Base-by-base conservation (phyloP, 2,888 invertebrate species). In the Drosophila picticornis region DNA sequence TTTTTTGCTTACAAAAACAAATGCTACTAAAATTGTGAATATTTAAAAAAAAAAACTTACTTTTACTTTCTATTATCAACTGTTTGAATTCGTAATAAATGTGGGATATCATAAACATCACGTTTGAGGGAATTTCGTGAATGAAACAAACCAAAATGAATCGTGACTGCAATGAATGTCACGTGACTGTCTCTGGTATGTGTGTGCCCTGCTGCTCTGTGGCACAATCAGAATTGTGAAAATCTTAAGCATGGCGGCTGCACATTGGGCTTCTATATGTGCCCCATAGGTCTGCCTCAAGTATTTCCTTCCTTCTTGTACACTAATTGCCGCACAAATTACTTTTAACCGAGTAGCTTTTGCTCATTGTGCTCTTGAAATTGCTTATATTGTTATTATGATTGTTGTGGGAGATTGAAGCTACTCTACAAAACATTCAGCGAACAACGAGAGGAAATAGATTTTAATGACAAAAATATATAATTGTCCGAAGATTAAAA, bases 301-400 rank as follows among this genome's bases (percentile, higher is more conserved):
- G 68, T 72, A 58, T 55, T 85, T 80, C 77, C 83, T 76, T 82
- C 52, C 71, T 59, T 38, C 73, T 58, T 59, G 63, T 55, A 31
- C 68, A 59, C 81, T 86, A 84, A 84, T 86, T 84, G 84, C 81
- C 68, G 70, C 74, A 88, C 83, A 88, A 88, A 84, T 88, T 86
- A 83, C 86, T 76, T 76, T 70, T 67, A 75, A 72, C 60, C 75
- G 78, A 86, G 84, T 72, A 72, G 81, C 65, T 70, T 46, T 53
- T 40, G 63, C 63, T 67, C 66, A 71, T 80, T 80, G 77, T 66
- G 71, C 22, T 68, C 52, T 58, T 69, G 46, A 77, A 83, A 86
- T 88, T 83, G 70, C 81, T 72, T 71, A 53, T 63, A 75, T 80
- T 72, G 60, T 74, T 56, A 52, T 57, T 51, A 43, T 16, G 32